Evolutionary conservation across 2,797 vertebrate species (phyloP).

Genomic region (Pseudochaenichthys georgianus): DNA sequence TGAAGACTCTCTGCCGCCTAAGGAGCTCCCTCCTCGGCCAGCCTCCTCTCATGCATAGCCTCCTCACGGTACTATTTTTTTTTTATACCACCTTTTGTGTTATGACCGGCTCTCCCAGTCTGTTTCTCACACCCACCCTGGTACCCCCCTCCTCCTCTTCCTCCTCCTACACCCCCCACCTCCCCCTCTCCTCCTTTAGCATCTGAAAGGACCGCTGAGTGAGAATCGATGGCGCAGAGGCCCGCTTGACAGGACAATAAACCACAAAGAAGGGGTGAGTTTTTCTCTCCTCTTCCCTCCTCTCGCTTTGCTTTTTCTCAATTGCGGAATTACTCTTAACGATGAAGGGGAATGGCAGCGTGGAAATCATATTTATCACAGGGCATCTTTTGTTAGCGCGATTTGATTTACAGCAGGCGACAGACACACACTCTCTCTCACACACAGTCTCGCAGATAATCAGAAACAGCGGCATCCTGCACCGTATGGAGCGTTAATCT

Average conservation of each 20-base stretch:
- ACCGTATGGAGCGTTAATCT: slow-evolving; percentile 50
- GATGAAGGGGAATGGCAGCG: slow-evolving; percentile 54
- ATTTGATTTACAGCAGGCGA: slow-evolving; percentile 75
- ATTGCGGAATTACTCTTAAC: slow-evolving; percentile 69
- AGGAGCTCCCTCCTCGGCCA: slow-evolving; percentile 56
- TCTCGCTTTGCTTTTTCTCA: slow-evolving; percentile 50
- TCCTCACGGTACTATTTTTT: slow-evolving; percentile 34
- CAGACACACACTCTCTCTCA: no score
- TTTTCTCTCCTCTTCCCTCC: slow-evolving; percentile 60
- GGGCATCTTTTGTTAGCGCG: slow-evolving; percentile 85
- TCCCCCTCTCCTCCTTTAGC: slow-evolving; percentile 83
- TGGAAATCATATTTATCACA: slow-evolving; percentile 70
- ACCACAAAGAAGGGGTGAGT: slow-evolving; percentile 90
- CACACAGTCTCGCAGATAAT: no score
- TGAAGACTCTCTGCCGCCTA: slow-evolving; percentile 47
- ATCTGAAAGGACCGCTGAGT: slow-evolving; percentile 89
- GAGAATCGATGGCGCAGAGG: slow-evolving; percentile 90
- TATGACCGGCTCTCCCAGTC: slow-evolving; percentile 82
- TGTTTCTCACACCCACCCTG: slow-evolving; percentile 84
- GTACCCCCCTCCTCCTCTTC: slow-evolving; percentile 29
- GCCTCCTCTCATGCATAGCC: slow-evolving; percentile 46
- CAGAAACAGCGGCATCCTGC: slow-evolving; percentile 43
- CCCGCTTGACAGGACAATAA: slow-evolving; percentile 91
- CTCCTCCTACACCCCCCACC: slow-evolving; percentile 68
- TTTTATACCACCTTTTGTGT: slow-evolving; percentile 83